phyloP scores from a whole-genome alignment of 1,140 invertebrate genomes.

The Rhagoletis zephyria region DNA sequence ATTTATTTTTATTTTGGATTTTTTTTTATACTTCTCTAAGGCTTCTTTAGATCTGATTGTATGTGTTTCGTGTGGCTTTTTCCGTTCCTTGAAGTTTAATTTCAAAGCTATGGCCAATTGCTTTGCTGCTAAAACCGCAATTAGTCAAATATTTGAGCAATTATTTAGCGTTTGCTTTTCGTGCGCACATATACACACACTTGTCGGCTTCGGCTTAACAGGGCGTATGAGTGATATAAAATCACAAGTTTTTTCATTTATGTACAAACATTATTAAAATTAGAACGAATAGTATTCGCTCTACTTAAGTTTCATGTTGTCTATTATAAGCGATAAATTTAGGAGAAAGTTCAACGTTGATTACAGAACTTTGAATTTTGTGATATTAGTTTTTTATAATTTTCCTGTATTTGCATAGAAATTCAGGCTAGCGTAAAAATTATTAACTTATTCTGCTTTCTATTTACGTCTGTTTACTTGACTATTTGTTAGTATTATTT shows the following conservation, averaged over 20 bases:
- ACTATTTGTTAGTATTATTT: no score
- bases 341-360: no score
- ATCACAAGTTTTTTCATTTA: not conserved
- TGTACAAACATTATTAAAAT: no score
- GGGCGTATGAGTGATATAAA: slow-evolving; percentile 12
- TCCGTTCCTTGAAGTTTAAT: not conserved
- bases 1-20: not conserved
- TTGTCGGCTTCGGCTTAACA: not conserved
- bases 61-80: not conserved
- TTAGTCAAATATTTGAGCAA: slow-evolving; percentile 25
- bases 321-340: no score
- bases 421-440: not conserved
- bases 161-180: not conserved
- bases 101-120: not conserved
- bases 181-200: not conserved
- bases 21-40: not conserved
- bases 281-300: no score
- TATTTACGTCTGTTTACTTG: not conserved
- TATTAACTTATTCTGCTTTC: not conserved
- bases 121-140: not conserved
- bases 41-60: not conserved
- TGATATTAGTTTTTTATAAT: no score
- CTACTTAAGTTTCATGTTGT: not conserved
- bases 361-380: no score
- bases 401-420: not conserved